Base-by-base conservation (phyloP, 2,888 invertebrate genomes). In the Sipunculus nudus region DNA sequence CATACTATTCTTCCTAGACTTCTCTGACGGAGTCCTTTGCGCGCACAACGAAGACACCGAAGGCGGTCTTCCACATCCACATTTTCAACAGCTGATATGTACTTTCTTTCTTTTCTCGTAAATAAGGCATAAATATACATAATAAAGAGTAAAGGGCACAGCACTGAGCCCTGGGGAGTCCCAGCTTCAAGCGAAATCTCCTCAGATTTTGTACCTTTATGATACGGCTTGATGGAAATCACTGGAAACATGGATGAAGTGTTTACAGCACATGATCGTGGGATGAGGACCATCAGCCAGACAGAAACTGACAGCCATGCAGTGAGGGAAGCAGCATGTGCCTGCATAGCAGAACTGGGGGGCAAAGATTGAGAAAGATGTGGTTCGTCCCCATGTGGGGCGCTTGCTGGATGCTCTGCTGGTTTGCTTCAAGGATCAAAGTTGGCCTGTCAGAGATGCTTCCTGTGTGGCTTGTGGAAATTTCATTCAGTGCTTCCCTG, bases 381-480 rank as follows among this genome's bases (percentile, higher is more conserved):
- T 78, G 29, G 83, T 86, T 2, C 71, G 80, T 38, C 84, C 85
- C 0, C 77, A 81, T 69, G 84, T 87, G n/a, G 68, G 77, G 25
- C 67, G 64, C 29, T 75, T 87, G 6, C 71, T 87, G 41, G 79
- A 83, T 48, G 84, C 86, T 2, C 75, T 87, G 16, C 69, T 86
- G 21, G 74, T 80, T 2, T 87, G 86, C 68, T 87, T 87, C 72
- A 79, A 81, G 67, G 87, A 87, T 78, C 86, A 87, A 53, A 86
- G 86, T 70, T 87, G 87, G 87, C 87, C 87, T 58, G 87, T 87
- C 19, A 74, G 87, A 72, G 87, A 87, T 80, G 86, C 86, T 66
- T 86, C 87, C 0, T 87, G 87, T 74, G 79, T 87, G 35, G 87
- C 87, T 2, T 85, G 85, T 80, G 87, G 87, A 23, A 86, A 85